A percentile compares a stretch with the other conserved stretches of the same genome.
phyloP scores from a whole-genome alignment of 2,888 invertebrate species.

The Drosophila conformis region DNA sequence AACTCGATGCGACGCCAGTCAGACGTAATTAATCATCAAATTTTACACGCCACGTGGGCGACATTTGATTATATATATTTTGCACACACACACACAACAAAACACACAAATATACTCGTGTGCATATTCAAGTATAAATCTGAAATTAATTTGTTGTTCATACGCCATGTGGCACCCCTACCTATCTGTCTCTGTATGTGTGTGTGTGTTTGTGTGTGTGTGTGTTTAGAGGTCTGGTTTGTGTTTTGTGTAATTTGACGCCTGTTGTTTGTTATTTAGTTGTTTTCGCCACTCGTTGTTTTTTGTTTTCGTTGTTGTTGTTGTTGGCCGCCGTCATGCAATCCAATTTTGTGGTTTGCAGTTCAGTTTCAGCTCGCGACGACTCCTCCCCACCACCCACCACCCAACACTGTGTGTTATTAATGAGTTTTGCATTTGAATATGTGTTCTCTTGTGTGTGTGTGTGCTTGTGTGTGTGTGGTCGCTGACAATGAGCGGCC shows the following conservation, averaged over 20 bases:
- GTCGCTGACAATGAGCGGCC: slow-evolving; percentile 32
- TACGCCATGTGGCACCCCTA: slow-evolving; percentile 48
- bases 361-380: slow-evolving; percentile 34
- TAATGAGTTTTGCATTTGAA: slow-evolving; percentile 66
- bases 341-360: slow-evolving; percentile 77
- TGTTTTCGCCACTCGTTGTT: slow-evolving; percentile 50
- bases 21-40: slow-evolving; percentile 76
- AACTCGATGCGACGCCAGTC: slow-evolving; percentile 7
- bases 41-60: slow-evolving; percentile 50
- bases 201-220: slow-evolving; percentile 19
- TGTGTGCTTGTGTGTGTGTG: slow-evolving; percentile 10
- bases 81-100: slow-evolving; percentile 17
- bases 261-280: slow-evolving; percentile 80
- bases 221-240: slow-evolving; percentile 50
- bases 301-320: slow-evolving; percentile 45
- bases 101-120: slow-evolving; percentile 9
- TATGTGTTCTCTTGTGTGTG: background rate
- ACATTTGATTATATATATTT: slow-evolving; percentile 76
- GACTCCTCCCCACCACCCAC: background rate
- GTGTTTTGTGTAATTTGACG: slow-evolving; percentile 78
- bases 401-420: slow-evolving; percentile 44
- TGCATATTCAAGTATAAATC: slow-evolving; percentile 55
- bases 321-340: slow-evolving; percentile 68
- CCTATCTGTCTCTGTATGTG: background rate
- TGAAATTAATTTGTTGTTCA: slow-evolving; percentile 77